Evolutionary conservation across 1,140 invertebrate genomes (phyloP).

Genomic region (Mamestra configurata): DNA sequence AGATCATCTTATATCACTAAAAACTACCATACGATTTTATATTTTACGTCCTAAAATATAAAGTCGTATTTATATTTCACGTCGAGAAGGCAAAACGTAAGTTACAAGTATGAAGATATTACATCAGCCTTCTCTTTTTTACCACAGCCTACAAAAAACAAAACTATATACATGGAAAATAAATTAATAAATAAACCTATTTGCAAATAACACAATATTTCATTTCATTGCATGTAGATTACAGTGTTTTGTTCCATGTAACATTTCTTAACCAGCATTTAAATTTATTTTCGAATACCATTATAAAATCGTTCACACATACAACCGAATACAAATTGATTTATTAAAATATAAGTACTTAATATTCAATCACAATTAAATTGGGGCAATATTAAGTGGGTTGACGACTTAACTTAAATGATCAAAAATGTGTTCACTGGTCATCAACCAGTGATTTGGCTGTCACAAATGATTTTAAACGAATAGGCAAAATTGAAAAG

Average conservation of each 20-base stretch:
- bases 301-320: background rate
- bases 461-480: too few relatives aligned
- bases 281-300: background rate
- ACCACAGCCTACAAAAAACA: slow-evolving; percentile 45
- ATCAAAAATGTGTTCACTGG: too few relatives aligned
- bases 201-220: slow-evolving; percentile 6
- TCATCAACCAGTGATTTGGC: too few relatives aligned
- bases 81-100: slow-evolving; percentile 37
- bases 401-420: background rate
- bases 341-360: slow-evolving; percentile 14
- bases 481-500: too few relatives aligned
- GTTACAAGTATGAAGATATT: slow-evolving; percentile 9
- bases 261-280: background rate
- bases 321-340: background rate
- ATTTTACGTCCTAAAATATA: too few relatives aligned
- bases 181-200: slow-evolving; percentile 29
- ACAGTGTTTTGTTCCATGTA: background rate
- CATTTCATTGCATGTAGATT: background rate
- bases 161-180: slow-evolving; percentile 31
- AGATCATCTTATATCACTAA: slow-evolving; percentile 44
- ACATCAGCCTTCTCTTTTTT: slow-evolving; percentile 41
- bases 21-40: slow-evolving; percentile 11
- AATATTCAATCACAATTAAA: background rate
- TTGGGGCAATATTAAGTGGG: background rate
- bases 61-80: too few relatives aligned